Conservation (phyloP, 2,797 vertebrate species). For the Pseudomugil gertrudae region DNA sequence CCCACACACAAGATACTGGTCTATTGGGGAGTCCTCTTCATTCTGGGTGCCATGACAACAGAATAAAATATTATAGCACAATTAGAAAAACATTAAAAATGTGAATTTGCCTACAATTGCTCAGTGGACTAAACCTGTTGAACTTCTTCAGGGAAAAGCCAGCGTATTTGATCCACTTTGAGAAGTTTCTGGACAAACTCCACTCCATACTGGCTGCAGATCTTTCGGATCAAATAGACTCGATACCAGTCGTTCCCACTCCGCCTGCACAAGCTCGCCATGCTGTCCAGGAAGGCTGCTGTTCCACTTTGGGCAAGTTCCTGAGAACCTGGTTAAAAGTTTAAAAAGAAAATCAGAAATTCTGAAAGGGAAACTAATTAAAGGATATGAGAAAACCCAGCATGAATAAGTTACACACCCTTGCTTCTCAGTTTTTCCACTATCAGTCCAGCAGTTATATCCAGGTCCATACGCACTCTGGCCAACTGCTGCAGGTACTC, state of each 20-base stretch:
- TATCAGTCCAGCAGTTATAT: constrained; percentile 82
- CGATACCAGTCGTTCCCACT: constrained; percentile 87
- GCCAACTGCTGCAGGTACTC: constrained; percentile 88
- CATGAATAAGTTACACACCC: constrained; percentile 54
- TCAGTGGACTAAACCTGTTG: constrained; percentile 60
- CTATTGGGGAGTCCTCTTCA: constrained; percentile 75
- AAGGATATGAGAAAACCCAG: neutral
- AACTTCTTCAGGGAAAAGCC: constrained; percentile 89
- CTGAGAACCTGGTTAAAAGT: constrained; percentile 34
- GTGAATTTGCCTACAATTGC: neutral
- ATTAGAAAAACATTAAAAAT: neutral
- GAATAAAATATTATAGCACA: neutral
- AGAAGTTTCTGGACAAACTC: constrained; percentile 86
- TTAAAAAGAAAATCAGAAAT: constrained; percentile 7
- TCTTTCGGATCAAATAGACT: constrained; percentile 89
- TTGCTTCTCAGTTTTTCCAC: constrained; percentile 43
- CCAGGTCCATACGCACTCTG: constrained; percentile 86
- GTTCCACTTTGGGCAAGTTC: constrained; percentile 25
- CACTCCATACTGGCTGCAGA: constrained; percentile 83
- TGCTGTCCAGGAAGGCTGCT: constrained; percentile 69
- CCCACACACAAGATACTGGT: constrained; percentile 88
- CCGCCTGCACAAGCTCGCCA: constrained; percentile 74
- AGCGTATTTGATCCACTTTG: constrained; percentile 62
- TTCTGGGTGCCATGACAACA: constrained; percentile 55
- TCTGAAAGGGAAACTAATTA: neutral